Conservation (phyloP, 2,888 invertebrate genomes). For the Catocala sponsa region DNA sequence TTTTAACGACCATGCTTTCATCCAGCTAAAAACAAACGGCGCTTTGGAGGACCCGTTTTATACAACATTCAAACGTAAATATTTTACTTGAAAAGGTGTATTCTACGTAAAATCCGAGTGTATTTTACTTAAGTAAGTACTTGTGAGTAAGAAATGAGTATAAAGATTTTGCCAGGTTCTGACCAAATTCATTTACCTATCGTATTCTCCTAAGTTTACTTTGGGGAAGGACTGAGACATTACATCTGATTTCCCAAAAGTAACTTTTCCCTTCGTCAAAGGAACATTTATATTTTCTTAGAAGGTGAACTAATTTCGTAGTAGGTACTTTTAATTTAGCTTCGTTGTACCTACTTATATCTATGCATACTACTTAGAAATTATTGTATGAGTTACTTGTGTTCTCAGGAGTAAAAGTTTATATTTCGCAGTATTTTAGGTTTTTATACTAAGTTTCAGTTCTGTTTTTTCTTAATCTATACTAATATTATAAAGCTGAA, state of each 20-base stretch:
- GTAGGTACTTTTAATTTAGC: slow-evolving; percentile 32
- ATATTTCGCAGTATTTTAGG: too few species aligned
- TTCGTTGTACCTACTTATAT: slow-evolving; percentile 6
- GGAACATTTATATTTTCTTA: slow-evolving; percentile 34
- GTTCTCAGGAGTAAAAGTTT: too few species aligned
- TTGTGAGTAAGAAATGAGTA: not conserved
- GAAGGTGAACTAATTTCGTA: slow-evolving; percentile 29
- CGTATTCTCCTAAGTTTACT: slow-evolving; percentile 42
- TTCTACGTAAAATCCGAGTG: not conserved
- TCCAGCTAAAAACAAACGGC: slow-evolving; percentile 15
- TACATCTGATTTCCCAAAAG: slow-evolving; percentile 59
- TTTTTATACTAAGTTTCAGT: too few species aligned
- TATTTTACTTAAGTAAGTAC: slow-evolving; percentile 15
- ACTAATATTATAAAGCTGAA: too few species aligned
- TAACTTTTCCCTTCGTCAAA: slow-evolving; percentile 41
- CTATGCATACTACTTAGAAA: not conserved
- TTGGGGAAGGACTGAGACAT: slow-evolving; percentile 37
- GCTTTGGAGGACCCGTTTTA: slow-evolving; percentile 13
- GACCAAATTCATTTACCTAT: slow-evolving; percentile 24
- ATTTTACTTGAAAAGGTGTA: not conserved
- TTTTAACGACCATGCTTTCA: slow-evolving; percentile 22
- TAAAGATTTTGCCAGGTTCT: slow-evolving; percentile 18
- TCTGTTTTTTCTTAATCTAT: too few species aligned
- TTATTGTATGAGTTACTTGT: too few species aligned
- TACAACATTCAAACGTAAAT: slow-evolving; percentile 2